These are phyloP conservation scores for Syrrhaptes paradoxus DNA, from an alignment of 2,113 vertebrate genomes.

Conservation along the genomic window DNA sequence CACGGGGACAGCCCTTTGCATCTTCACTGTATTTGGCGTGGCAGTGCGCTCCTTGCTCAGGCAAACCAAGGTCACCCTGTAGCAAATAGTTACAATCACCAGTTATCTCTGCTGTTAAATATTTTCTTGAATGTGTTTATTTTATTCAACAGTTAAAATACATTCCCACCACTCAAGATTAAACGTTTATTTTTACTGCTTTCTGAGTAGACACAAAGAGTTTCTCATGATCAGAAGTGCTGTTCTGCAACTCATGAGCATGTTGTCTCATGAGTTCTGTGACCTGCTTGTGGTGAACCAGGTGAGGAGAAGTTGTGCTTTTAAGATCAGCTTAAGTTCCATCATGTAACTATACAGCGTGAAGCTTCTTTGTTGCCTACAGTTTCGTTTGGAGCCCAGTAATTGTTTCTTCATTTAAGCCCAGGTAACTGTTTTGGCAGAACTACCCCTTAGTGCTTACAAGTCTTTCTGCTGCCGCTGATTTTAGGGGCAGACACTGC, in stretches of 20 bases:
- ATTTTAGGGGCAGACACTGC: background rate
- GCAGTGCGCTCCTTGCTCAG: conserved; percentile 8
- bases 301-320: conserved; percentile 5
- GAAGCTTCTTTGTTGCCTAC: conserved; percentile 32
- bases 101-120: background rate
- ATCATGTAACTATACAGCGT: background rate
- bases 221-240: background rate
- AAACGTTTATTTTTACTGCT: conserved; percentile 18
- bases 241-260: background rate
- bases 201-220: background rate
- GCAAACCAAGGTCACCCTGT: conserved; percentile 11
- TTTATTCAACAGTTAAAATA: conserved; percentile 2
- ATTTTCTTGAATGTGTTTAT: background rate
- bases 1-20: background rate
- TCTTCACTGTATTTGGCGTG: background rate
- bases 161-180: background rate
- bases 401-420: background rate
- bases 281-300: background rate
- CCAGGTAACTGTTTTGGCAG: background rate
- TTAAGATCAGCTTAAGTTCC: background rate
- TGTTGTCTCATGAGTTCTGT: background rate
- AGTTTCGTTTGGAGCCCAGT: background rate
- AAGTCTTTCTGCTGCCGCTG: background rate
- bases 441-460: background rate
- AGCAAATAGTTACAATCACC: background rate